Evolutionary conservation across 2,888 invertebrate genomes (phyloP).

Genomic region (Branchipolynoe longqiensis): DNA sequence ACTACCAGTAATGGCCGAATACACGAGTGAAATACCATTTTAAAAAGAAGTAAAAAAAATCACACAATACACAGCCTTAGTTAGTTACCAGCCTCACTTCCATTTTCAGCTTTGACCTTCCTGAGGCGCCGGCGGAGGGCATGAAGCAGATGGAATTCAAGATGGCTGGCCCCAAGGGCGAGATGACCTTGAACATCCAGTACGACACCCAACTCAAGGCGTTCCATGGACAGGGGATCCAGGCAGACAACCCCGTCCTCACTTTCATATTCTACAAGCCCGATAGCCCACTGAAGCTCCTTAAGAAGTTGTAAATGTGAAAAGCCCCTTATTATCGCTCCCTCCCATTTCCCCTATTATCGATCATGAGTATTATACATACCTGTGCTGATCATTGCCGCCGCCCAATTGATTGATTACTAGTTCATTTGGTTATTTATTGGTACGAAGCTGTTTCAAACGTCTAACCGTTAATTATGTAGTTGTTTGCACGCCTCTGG

Average conservation of each 20-base stretch:
- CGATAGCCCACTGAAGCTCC: constrained; percentile 65
- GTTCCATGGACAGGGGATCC: constrained; percentile 68
- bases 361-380: no score
- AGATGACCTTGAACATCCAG: constrained; percentile 68
- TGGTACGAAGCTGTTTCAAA: background rate
- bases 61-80: no score
- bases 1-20: no score
- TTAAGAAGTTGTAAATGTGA: constrained; percentile 64
- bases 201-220: constrained; percentile 67
- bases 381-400: background rate
- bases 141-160: constrained; percentile 69
- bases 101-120: constrained; percentile 68
- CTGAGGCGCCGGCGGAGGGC: constrained; percentile 66
- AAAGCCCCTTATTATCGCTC: background rate
- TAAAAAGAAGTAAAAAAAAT: no score
- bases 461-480: constrained; percentile 22
- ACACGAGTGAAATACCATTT: no score
- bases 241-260: constrained; percentile 66
- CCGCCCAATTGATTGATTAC: background rate
- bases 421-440: background rate
- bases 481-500: no score
- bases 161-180: constrained; percentile 70
- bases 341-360: no score
- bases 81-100: no score
- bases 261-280: constrained; percentile 69